Base-by-base conservation (phyloP, 2,888 invertebrate genomes). In the Drosophila merina region DNA sequence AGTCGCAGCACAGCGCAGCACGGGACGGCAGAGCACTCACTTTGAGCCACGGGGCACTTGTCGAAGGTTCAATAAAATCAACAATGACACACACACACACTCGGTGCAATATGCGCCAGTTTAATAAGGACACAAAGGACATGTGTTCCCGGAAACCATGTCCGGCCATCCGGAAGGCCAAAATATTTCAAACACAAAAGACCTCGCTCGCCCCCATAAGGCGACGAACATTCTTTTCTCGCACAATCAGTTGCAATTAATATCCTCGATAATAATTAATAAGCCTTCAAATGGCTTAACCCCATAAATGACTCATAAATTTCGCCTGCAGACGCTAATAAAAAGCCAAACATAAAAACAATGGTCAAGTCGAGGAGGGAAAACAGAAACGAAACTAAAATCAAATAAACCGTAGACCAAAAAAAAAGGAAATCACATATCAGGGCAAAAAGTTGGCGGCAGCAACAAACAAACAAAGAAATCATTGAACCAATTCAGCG, bases 401-500 rank as follows among this genome's bases (percentile, higher is more conserved):
- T 58, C 68, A 68, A 77, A 78, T 75, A 76, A 85, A 57, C 25
- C 38, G 40, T 3, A 14, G 57, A 50, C 62, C 47, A 57, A 62
- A 50, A 25, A 25, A 57, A 62, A 48, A 25, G 14, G 14, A 74
- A 74, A 66, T 59, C 60, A 30, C 45, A 59, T 50, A 50, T 57
- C 31, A 31, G 52, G 52, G 45, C 71, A 54, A 36, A 52, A 33
- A 57, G 55, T 20, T 33, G 30, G 30, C 26, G 51, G 44, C 68
- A 50, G 62, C 50, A 30, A 20, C 50, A 40, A 20, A 49, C 42
- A 70, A 76, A 76, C 77, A 86, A 88, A 77, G 86, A 77, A 85
- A 88, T 88, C 85, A 86, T 85, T 86, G 85, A 85, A 85, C 88
- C 85, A 86, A 86, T 88, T 85, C 85, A 86, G 84, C 86, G 88